A percentile compares a stretch with the other conserved stretches of the same genome.
phyloP scores from a whole-genome alignment of 2,113 vertebrate genomes.

The Morone saxatilis region DNA sequence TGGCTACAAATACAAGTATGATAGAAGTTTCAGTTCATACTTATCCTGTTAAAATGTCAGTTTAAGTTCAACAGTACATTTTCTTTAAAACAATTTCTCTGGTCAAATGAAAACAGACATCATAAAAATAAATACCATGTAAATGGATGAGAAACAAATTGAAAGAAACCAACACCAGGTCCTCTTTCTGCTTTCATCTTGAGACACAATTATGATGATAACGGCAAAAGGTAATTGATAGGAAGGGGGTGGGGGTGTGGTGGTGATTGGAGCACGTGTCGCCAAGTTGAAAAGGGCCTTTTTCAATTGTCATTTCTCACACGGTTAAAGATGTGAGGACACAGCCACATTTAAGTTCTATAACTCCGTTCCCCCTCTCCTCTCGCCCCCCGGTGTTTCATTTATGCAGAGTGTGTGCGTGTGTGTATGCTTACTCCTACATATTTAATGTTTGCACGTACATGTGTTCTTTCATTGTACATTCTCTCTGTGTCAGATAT shows the following conservation, averaged over 20 bases:
- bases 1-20: no score
- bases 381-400: not conserved
- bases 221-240: constrained; percentile 6
- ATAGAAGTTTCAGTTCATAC: not conserved
- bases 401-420: constrained; percentile 1
- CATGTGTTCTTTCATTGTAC: constrained; percentile 36
- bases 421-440: constrained; percentile 19
- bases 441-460: constrained; percentile 40
- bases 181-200: constrained; percentile 13
- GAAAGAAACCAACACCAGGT: not conserved
- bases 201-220: constrained; percentile 8
- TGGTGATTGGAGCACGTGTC: not conserved
- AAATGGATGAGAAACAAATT: not conserved
- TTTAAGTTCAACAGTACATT: not conserved
- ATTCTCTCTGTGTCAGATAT: constrained; percentile 46
- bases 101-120: not conserved
- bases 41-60: not conserved
- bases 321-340: constrained; percentile 18
- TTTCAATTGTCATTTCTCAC: not conserved
- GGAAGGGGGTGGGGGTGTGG: not conserved
- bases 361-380: not conserved
- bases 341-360: not conserved
- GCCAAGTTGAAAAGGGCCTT: not conserved
- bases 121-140: not conserved
- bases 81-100: not conserved